Percentiles rank a stretch among this genome's conserved stretches.
Evolutionary conservation across 1,140 invertebrate genomes (phyloP).

Genomic region (Diachasma alloeum): DNA sequence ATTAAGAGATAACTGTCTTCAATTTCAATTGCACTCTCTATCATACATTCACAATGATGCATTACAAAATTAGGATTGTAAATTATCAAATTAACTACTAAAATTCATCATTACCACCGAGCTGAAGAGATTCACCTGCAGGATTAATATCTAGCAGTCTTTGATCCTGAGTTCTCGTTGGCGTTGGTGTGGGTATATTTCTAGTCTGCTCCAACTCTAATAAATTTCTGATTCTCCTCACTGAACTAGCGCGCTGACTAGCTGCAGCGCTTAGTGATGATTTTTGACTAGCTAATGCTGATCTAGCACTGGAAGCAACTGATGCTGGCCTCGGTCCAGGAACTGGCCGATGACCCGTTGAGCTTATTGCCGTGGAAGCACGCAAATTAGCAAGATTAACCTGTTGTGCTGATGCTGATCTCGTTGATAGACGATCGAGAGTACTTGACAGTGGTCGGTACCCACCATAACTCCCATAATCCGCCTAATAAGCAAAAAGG

Average conservation of each 20-base stretch:
- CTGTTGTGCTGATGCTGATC: constrained; percentile 61
- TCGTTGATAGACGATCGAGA: constrained; percentile 59
- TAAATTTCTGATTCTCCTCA: constrained; percentile 80
- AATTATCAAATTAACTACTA: neutral
- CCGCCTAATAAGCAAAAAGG: constrained; percentile 46
- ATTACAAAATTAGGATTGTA: neutral
- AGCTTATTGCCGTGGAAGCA: constrained; percentile 62
- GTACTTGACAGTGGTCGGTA: constrained; percentile 66
- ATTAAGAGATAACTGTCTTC: too few relatives aligned
- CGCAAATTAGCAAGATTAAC: constrained; percentile 63
- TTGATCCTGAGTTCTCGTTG: constrained; percentile 72
- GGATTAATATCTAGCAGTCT: constrained; percentile 88
- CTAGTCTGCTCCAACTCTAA: constrained; percentile 71
- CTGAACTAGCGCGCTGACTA: constrained; percentile 73
- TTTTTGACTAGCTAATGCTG: constrained; percentile 54
- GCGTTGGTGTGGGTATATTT: constrained; percentile 76
- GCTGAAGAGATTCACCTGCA: constrained; percentile 67
- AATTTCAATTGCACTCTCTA: too few relatives aligned
- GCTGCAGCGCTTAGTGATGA: constrained; percentile 52
- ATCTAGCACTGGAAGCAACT: constrained; percentile 55
- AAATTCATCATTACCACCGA: neutral
- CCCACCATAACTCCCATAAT: constrained; percentile 62
- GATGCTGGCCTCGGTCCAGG: constrained; percentile 54
- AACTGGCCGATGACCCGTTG: constrained; percentile 54
- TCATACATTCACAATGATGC: too few relatives aligned